Percentiles rank a stretch among this genome's conserved stretches.
These are phyloP conservation scores for Panulirus ornatus DNA, from an alignment of 1,140 invertebrate genomes.

Conservation along the genomic window DNA sequence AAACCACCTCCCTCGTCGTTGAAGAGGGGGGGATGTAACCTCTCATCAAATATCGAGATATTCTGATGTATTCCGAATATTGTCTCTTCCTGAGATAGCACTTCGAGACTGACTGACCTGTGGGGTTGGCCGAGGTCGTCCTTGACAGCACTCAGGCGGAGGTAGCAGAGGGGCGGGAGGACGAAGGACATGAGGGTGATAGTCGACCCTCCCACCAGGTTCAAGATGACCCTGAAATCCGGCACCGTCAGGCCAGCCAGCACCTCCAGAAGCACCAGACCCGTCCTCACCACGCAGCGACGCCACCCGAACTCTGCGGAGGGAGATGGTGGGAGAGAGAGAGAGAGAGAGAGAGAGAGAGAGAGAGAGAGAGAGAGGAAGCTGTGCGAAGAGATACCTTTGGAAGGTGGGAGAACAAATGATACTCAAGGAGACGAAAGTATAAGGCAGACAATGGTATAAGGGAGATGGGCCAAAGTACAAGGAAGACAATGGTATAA, in stretches of 20 bases:
- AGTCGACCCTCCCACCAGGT: slow-evolving; percentile 91
- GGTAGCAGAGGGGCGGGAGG: slow-evolving; percentile 90
- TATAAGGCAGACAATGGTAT: too few relatives aligned
- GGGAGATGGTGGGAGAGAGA: not conserved
- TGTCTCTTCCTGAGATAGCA: too few relatives aligned
- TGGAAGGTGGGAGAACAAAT: not conserved
- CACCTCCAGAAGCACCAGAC: slow-evolving; percentile 85
- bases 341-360: not conserved
- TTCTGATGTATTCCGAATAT: too few relatives aligned
- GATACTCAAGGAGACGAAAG: too few relatives aligned
- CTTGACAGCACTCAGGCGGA: slow-evolving; percentile 79
- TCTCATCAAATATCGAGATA: not conserved
- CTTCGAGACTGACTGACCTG: not conserved
- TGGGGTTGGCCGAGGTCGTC: slow-evolving; percentile 10
- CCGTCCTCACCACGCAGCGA: slow-evolving; percentile 86
- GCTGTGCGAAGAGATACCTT: too few relatives aligned
- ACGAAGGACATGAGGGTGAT: slow-evolving; percentile 90
- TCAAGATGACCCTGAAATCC: slow-evolving; percentile 92
- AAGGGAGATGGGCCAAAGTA: too few relatives aligned
- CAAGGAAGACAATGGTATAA: too few relatives aligned
- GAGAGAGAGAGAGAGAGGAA: not conserved
- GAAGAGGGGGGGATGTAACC: too few relatives aligned
- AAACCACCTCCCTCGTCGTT: too few relatives aligned
- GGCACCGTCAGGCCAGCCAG: slow-evolving; percentile 90
- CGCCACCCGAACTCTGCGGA: slow-evolving; percentile 88